Evolutionary conservation across 1,140 invertebrate genomes (phyloP).

Genomic region (Pseudomyrmex pallidus): DNA sequence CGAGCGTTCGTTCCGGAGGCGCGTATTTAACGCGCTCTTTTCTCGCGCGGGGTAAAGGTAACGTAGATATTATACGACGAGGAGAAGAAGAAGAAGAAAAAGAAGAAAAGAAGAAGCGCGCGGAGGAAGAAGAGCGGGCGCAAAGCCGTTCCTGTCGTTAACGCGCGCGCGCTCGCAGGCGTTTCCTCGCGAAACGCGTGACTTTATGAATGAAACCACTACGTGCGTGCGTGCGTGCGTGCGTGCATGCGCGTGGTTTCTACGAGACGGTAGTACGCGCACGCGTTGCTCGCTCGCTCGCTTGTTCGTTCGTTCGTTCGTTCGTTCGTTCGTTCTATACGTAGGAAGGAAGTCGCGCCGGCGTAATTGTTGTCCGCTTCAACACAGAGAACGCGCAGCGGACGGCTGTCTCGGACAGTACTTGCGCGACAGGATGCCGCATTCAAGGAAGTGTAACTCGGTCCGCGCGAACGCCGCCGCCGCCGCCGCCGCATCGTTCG

Average conservation of each 20-base stretch:
- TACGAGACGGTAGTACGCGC: slow-evolving; percentile 76
- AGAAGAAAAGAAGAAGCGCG: slow-evolving; percentile 20
- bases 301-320: too few species aligned
- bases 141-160: slow-evolving; percentile 72
- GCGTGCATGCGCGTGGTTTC: slow-evolving; percentile 63
- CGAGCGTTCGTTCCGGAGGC: slow-evolving; percentile 53
- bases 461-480: slow-evolving; percentile 58
- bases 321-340: slow-evolving; percentile 79
- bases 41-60: slow-evolving; percentile 17
- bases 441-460: slow-evolving; percentile 81
- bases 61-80: background rate
- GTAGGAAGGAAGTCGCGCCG: slow-evolving; percentile 82
- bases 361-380: slow-evolving; percentile 78
- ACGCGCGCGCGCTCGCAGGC: slow-evolving; percentile 63
- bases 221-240: slow-evolving; percentile 62
- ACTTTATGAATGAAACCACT: slow-evolving; percentile 84
- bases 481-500: slow-evolving; percentile 69
- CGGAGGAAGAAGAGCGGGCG: slow-evolving; percentile 28
- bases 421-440: slow-evolving; percentile 79
- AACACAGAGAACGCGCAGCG: slow-evolving; percentile 47
- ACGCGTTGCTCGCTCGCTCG: slow-evolving; percentile 64
- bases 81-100: too few species aligned
- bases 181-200: slow-evolving; percentile 76
- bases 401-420: slow-evolving; percentile 71
- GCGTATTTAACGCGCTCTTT: slow-evolving; percentile 55